These are phyloP conservation scores for Microtus richardsoni DNA, from an alignment of 2,113 vertebrate genomes.

Conservation along the genomic window DNA sequence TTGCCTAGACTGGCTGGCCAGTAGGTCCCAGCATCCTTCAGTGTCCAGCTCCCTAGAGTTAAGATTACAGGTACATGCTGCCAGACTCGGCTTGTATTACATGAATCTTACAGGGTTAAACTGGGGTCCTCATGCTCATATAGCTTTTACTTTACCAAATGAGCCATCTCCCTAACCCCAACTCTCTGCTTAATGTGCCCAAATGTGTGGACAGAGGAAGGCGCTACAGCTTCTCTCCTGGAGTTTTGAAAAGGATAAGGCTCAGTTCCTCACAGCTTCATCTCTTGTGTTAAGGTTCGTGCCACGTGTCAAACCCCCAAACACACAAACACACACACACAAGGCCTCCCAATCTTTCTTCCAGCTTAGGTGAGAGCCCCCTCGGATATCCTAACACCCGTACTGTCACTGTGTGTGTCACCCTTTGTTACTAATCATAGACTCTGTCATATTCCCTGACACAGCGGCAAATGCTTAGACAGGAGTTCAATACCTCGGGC, in stretches of 20 bases:
- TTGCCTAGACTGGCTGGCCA: not conserved
- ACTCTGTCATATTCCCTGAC: not conserved
- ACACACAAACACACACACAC: not conserved
- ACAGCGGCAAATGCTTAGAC: not conserved
- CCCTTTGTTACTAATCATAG: too few species aligned
- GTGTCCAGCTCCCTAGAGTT: not conserved
- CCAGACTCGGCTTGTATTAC: not conserved
- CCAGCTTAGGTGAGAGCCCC: not conserved
- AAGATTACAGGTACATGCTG: not conserved
- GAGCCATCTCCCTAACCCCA: not conserved
- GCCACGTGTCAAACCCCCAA: not conserved
- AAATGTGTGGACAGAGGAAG: not conserved
- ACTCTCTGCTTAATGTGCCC: not conserved
- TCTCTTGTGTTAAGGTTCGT: not conserved
- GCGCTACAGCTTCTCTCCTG: not conserved
- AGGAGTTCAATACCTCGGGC: not conserved
- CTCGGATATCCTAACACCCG: too few species aligned
- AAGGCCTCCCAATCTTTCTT: not conserved
- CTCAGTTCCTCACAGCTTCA: not conserved
- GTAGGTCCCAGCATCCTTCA: too few species aligned
- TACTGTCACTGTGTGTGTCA: too few species aligned
- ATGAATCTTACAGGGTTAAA: not conserved
- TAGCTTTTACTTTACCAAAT: too few species aligned
- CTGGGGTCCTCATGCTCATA: not conserved
- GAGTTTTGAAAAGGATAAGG: not conserved